A percentile compares a stretch with the other conserved stretches of the same genome.
phyloP scores from a whole-genome alignment of 2,113 vertebrate species.

The Lasiurus borealis region DNA sequence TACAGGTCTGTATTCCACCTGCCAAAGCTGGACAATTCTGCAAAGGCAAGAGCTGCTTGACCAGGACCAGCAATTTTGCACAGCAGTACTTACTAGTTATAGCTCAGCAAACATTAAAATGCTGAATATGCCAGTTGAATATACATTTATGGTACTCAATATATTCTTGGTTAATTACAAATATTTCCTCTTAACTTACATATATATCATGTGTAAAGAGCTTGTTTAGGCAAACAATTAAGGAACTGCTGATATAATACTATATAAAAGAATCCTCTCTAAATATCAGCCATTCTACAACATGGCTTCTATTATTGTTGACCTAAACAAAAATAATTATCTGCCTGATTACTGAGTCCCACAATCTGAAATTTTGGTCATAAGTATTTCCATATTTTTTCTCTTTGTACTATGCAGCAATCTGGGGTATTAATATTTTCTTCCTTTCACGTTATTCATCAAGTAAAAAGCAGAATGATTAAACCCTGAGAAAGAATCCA shows the following conservation, averaged over 20 bases:
- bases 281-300: not conserved
- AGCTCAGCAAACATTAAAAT: constrained; percentile 18
- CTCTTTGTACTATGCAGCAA: not conserved
- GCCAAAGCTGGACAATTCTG: not conserved
- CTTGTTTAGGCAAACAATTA: constrained; percentile 18
- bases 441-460: constrained; percentile 4
- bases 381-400: not conserved
- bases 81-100: not conserved
- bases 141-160: not conserved
- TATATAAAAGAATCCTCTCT: not conserved
- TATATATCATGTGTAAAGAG: not conserved
- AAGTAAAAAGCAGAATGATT: constrained; percentile 21
- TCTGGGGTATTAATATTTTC: not conserved
- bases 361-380: constrained; percentile 2
- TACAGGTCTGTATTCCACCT: not conserved
- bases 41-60: not conserved
- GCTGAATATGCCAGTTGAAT: not conserved
- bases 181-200: not conserved
- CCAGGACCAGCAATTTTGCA: not conserved
- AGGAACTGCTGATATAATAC: not conserved
- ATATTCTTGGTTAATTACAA: constrained; percentile 16
- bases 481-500: not conserved
- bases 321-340: not conserved
- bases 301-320: not conserved
- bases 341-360: not conserved